Conservation (phyloP, 37 sponge, comb jelly and placozoan genomes). For the Hexactinellida sp. region DNA sequence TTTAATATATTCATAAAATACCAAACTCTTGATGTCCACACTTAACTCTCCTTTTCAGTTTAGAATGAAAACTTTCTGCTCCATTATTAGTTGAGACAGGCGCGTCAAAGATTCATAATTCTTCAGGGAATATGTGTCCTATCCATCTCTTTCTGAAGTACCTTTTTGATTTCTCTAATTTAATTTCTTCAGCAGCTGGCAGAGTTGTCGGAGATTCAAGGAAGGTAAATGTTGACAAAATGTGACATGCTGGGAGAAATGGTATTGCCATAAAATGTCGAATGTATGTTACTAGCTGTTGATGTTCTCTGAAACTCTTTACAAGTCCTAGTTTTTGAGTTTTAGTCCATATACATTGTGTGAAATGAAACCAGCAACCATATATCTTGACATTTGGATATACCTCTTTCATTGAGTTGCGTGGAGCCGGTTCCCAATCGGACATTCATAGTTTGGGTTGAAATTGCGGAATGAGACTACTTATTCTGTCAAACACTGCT, state of each 20-base stretch:
- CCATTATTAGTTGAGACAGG: neutral
- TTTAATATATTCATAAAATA: neutral
- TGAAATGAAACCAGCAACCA: neutral
- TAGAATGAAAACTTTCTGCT: neutral
- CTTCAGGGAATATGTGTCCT: neutral
- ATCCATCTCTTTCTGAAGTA: neutral
- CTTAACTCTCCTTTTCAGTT: neutral
- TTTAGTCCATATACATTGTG: neutral
- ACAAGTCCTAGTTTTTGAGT: neutral
- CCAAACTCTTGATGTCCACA: neutral
- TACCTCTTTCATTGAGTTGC: too few relatives aligned
- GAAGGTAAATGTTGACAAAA: neutral
- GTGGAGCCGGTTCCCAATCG: too few relatives aligned
- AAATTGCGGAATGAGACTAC: too few relatives aligned
- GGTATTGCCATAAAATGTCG: neutral
- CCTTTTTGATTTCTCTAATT: neutral
- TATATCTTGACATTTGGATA: neutral
- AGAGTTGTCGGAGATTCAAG: neutral
- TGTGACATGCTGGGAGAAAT: neutral
- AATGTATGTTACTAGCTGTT: neutral
- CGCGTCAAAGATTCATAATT: neutral
- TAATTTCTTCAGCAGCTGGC: neutral
- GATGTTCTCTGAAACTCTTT: slow-evolving; percentile 10
- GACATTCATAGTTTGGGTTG: too few relatives aligned
- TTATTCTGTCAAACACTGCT: too few relatives aligned